Base-by-base conservation (phyloP, 2,888 invertebrate genomes). In the Eugnorisma glareosa region DNA sequence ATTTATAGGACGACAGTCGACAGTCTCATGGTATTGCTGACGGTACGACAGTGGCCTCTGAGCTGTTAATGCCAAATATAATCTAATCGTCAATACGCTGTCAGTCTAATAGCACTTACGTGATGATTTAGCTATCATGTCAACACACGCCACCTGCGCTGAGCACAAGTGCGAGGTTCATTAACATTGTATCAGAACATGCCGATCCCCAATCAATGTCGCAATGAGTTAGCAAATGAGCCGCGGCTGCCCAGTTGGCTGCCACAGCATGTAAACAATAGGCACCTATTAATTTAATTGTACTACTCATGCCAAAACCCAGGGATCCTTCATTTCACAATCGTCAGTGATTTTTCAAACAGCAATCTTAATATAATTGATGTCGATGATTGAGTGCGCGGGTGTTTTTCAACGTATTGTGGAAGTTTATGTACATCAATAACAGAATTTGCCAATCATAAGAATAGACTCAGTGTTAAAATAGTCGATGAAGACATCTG, bases 261-360 rank as follows among this genome's bases (percentile, higher is more conserved):
- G 57, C 80, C 61, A 67, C 18, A 70, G 48, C 83, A 85, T 85
- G 89, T 88, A 88, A 88, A 87, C 88, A 88, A 88, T 87, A 88
- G 82, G 68, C 72, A 74, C 77, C 81, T 64, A 86, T 83, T 83
- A 76, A 79, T 87, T 82, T 74, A 86, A 83, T 81, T 72, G 83
- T 61, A 68, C 54, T 68, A 37, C 79, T 74, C 78, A 84, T 88
- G 88, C 88, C 88, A 88, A 88, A 82, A 82, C 75, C 71, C 84
- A 69, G 81, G 78, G 77, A 83, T 78, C 81, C 84, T 82, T 79
- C 73, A 86, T 86, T 87, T 86, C 78, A 81, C 75, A 88, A 86
- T 79, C 54, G 68, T 73, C 71, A 72, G 28, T 18, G 67, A 76
- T 84, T 85, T 84, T 84, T 77, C 79, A 83, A 85, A 86, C 67